Evolutionary conservation across 2,797 vertebrate species (phyloP), one percentile per base, ranked within the genome.

Genomic region (Gymnopithys bicolor): DNA sequence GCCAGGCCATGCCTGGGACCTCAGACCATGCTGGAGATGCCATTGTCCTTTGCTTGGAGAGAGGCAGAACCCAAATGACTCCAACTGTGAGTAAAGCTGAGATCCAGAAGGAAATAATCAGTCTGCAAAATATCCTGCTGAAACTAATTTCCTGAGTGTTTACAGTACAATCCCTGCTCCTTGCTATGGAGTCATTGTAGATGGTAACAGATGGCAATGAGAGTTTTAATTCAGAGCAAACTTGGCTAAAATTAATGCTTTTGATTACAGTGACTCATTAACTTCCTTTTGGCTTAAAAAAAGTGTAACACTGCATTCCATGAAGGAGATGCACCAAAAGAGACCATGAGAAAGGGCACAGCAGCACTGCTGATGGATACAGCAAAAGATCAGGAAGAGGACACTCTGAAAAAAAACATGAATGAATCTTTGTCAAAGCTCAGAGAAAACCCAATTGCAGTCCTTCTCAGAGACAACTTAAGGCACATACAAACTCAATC

Each of bases 101-200:
- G 83, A 96, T 90, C 52, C 94, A 94, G 91, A 94, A 96, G 92
- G 94, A 95, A 95, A 88, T 91, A 79, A 95, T 93, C 94, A 90
- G 94, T 55, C 66, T 95, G 82, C 52, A 94, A 96, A 96, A 94
- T 88, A 94, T 90, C 94, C 87, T 7, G 24, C 89, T 86, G 95
- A 96, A 97, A 95, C 85, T 94, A 69, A 96, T 95, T 96, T 96
- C 92, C 95, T 94, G 94, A 79, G 76, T 88, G 89, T 91, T 96
- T 95, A 92, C 85, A 89, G 70, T 76, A 73, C 85, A 91, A 76
- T 94, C 91, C 63, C 48, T 81, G 63, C 83, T 93, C 93, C 83
- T 84, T 90, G 94, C 91, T 82, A 79, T 63, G 55, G 89, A 96
- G 91, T 83, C 95, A 95, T 94, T 89, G 18, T 83, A 43, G 94